A percentile compares a stretch with the other conserved stretches of the same genome.
These are phyloP conservation scores for Sussaba pulchella DNA, from an alignment of 2,888 invertebrate genomes.

Conservation along the genomic window DNA sequence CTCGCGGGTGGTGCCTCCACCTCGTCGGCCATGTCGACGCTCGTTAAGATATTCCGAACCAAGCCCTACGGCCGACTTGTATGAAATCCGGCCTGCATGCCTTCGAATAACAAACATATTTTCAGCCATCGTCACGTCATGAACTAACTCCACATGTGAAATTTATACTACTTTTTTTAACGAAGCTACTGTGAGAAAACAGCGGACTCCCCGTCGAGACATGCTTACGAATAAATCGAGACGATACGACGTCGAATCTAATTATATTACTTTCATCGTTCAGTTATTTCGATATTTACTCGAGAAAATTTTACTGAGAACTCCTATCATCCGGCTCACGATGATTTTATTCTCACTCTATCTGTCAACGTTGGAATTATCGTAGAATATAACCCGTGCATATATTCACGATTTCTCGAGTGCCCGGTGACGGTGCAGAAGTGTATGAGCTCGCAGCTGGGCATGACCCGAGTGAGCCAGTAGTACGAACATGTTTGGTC, in stretches of 20 bases:
- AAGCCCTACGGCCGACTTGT: slow-evolving; percentile 23
- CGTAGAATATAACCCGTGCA: not conserved
- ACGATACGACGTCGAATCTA: not conserved
- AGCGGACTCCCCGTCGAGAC: not conserved
- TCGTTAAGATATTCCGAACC: slow-evolving; percentile 44
- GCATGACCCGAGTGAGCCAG: slow-evolving; percentile 2
- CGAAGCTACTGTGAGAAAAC: not conserved
- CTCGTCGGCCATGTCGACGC: slow-evolving; percentile 6
- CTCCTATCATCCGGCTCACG: no score
- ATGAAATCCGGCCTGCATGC: slow-evolving; percentile 26
- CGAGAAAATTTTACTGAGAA: no score
- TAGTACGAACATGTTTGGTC: slow-evolving; percentile 36
- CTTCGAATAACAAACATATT: slow-evolving; percentile 30
- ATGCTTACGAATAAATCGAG: not conserved
- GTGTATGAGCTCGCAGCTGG: not conserved
- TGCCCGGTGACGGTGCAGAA: not conserved
- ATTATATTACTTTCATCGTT: no score
- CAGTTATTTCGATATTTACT: no score
- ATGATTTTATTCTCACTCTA: no score
- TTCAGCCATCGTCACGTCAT: not conserved
- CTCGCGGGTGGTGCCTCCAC: slow-evolving; percentile 20
- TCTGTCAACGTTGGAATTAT: not conserved
- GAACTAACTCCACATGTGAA: not conserved
- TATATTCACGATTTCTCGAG: slow-evolving; percentile 9
- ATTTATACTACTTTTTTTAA: not conserved